Conservation (phyloP, 2,888 invertebrate genomes). For the Pandemis corylana region DNA sequence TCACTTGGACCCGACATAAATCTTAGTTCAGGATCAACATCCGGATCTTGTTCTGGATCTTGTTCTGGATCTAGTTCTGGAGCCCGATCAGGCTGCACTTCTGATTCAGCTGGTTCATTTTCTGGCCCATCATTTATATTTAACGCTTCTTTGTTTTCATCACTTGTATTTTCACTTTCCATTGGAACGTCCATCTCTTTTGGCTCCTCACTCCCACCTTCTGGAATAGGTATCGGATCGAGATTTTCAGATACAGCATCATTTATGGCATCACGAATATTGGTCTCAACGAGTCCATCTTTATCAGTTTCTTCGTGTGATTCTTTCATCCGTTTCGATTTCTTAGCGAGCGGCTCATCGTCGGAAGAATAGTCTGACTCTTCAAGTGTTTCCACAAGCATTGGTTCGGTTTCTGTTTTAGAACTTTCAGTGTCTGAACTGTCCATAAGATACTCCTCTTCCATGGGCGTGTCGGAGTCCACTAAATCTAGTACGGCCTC, state of each 20-base stretch:
- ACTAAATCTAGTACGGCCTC: slow-evolving; percentile 52
- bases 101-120: background rate
- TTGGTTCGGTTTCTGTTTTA: slow-evolving; percentile 2
- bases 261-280: slow-evolving; percentile 4
- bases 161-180: background rate
- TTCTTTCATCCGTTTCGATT: slow-evolving; percentile 56
- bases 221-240: background rate
- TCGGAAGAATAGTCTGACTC: slow-evolving; percentile 62
- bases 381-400: slow-evolving; percentile 35
- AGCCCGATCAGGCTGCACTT: background rate
- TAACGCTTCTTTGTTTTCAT: background rate
- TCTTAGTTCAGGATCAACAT: slow-evolving; percentile 4
- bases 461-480: slow-evolving; percentile 56
- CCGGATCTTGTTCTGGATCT: background rate
- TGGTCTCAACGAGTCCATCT: slow-evolving; percentile 14
- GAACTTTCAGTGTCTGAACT: slow-evolving; percentile 42
- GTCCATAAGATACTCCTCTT: slow-evolving; percentile 49
- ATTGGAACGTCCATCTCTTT: background rate
- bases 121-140: background rate
- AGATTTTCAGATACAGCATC: background rate
- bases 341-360: slow-evolving; percentile 70
- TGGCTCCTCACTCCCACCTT: background rate
- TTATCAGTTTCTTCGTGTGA: background rate
- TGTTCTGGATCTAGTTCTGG: background rate
- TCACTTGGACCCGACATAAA: slow-evolving; percentile 30